Evolutionary conservation across 2,888 invertebrate genomes (phyloP).

Genomic region (Amphipoea lucens): DNA sequence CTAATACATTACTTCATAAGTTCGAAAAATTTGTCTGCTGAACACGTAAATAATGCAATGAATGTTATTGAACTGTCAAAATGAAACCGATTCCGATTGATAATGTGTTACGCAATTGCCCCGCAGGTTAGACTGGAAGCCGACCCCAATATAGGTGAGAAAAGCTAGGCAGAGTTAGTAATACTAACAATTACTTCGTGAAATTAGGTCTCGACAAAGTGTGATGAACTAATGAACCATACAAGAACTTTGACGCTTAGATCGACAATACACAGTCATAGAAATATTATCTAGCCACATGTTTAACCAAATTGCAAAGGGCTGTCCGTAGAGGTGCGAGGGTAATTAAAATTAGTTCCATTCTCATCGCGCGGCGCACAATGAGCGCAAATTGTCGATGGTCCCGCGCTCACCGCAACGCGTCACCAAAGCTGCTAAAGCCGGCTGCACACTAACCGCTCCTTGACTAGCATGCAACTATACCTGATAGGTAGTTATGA

Average conservation of each 20-base stretch:
- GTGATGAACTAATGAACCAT: not conserved
- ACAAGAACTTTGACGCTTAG: not conserved
- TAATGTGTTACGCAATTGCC: too few relatives aligned
- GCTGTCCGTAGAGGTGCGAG: slow-evolving; percentile 50
- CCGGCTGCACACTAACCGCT: slow-evolving; percentile 13
- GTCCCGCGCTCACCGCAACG: slow-evolving; percentile 48
- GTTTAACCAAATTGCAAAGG: slow-evolving; percentile 37
- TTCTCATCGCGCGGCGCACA: slow-evolving; percentile 67
- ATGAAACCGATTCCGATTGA: too few relatives aligned
- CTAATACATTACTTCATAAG: too few relatives aligned
- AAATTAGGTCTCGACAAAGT: not conserved
- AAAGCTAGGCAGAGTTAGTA: not conserved
- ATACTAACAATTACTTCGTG: not conserved
- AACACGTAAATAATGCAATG: too few relatives aligned
- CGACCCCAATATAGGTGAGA: not conserved
- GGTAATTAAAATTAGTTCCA: slow-evolving; percentile 77
- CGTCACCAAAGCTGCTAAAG: slow-evolving; percentile 43
- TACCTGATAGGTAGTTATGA: not conserved
- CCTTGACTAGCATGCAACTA: slow-evolving; percentile 10
- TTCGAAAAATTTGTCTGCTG: too few relatives aligned
- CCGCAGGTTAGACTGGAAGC: not conserved
- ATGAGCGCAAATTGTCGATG: slow-evolving; percentile 66
- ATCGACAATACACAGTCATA: not conserved
- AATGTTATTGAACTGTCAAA: too few relatives aligned
- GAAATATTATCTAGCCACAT: slow-evolving; percentile 22